Conservation (phyloP, 1,140 invertebrate genomes). For the Aporrectodea caliginosa region DNA sequence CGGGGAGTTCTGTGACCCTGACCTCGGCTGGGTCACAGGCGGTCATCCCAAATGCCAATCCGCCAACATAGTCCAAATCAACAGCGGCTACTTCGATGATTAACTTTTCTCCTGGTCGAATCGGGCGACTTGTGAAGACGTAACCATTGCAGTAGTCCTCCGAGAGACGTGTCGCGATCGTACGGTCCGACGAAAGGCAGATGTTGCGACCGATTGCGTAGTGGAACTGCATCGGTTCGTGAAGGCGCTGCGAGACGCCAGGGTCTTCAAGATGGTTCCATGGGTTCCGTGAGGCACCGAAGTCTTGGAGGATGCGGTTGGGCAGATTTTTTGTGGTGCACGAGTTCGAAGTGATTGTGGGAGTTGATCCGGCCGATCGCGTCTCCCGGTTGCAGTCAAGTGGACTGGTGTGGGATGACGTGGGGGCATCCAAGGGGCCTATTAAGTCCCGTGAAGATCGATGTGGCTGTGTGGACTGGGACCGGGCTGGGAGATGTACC, state of each 20-base stretch:
- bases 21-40: constrained; percentile 78
- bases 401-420: too few relatives aligned
- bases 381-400: too few relatives aligned
- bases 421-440: too few relatives aligned
- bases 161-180: constrained; percentile 72
- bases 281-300: background rate
- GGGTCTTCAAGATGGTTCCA: too few relatives aligned
- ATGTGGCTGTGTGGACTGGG: background rate
- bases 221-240: constrained; percentile 46
- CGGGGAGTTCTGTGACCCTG: constrained; percentile 70
- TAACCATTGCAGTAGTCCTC: constrained; percentile 91
- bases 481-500: background rate
- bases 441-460: too few relatives aligned
- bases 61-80: constrained; percentile 79
- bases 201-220: constrained; percentile 78
- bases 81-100: constrained; percentile 69
- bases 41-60: constrained; percentile 80
- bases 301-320: background rate
- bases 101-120: constrained; percentile 78
- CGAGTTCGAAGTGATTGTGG: background rate
- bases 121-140: constrained; percentile 80
- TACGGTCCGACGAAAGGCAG: constrained; percentile 65
- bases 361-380: background rate
- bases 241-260: background rate
- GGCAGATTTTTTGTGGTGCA: background rate